Evolutionary conservation across 2,888 invertebrate genomes (phyloP).

Genomic region (Helleia helle): DNA sequence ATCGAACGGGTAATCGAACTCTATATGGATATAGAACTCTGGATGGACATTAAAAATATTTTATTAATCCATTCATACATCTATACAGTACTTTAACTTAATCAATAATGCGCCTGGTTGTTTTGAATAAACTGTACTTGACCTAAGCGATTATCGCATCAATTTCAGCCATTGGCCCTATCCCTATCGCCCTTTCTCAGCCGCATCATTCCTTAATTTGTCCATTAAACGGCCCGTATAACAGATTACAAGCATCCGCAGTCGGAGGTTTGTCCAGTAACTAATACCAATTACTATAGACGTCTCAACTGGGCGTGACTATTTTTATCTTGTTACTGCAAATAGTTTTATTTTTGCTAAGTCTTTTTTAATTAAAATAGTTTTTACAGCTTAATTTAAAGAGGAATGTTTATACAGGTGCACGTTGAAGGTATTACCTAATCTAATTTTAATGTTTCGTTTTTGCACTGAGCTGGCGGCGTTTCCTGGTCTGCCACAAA

Average conservation of each 20-base stretch:
- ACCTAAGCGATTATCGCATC: conserved; percentile 4
- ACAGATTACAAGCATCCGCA: conserved; percentile 56
- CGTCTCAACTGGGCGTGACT: conserved; percentile 14
- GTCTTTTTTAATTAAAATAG: conserved; percentile 1
- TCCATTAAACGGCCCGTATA: conserved; percentile 58
- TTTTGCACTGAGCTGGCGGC: not conserved
- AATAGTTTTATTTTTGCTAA: conserved; percentile 1
- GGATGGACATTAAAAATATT: too few species aligned
- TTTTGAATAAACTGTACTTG: not conserved
- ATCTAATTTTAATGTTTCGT: not conserved
- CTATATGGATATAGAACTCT: too few species aligned
- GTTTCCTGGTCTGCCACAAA: too few species aligned
- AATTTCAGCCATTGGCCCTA: conserved; percentile 3
- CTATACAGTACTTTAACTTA: too few species aligned
- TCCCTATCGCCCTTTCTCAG: conserved; percentile 20
- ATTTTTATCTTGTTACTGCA: conserved; percentile 3
- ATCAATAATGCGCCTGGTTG: too few species aligned
- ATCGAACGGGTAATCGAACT: too few species aligned
- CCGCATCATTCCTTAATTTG: conserved; percentile 39
- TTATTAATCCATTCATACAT: too few species aligned
- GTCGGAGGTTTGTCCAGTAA: conserved; percentile 15
- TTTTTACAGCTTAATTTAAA: not conserved
- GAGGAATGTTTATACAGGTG: not conserved
- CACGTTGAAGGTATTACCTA: not conserved
- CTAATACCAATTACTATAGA: conserved; percentile 22